Conservation (phyloP, 2,888 invertebrate species). For the Liodrosophila aerea region DNA sequence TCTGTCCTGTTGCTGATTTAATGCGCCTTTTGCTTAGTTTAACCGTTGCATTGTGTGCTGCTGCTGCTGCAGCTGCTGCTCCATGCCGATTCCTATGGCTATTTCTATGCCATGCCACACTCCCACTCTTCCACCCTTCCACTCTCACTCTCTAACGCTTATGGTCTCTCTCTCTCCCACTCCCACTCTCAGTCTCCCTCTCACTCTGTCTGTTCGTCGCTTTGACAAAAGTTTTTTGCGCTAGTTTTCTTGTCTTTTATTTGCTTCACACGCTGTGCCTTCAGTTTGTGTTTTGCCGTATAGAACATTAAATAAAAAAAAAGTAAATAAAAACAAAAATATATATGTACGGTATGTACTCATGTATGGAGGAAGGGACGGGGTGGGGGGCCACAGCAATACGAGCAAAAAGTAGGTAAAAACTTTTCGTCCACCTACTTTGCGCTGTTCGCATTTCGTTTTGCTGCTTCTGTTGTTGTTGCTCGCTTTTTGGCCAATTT, state of each 20-base stretch:
- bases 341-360: no score
- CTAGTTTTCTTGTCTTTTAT: conserved; percentile 67
- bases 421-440: conserved; percentile 65
- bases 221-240: conserved; percentile 58
- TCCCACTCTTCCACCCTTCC: background rate
- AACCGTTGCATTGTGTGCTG: conserved; percentile 41
- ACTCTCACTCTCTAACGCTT: background rate
- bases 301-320: conserved; percentile 32
- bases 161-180: no score
- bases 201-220: conserved; percentile 26
- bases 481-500: conserved; percentile 71
- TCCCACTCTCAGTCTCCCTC: conserved; percentile 7
- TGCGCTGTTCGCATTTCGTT: conserved; percentile 38
- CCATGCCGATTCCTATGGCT: conserved; percentile 5
- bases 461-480: conserved; percentile 23
- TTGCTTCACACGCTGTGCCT: conserved; percentile 60
- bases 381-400: background rate
- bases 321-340: conserved; percentile 14
- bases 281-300: conserved; percentile 36
- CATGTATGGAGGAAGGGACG: background rate
- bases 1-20: conserved; percentile 11
- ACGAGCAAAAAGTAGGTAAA: conserved; percentile 64
- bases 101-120: conserved; percentile 18
- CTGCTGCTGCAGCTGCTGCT: conserved; percentile 6
- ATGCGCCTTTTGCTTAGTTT: conserved; percentile 36